Evolutionary conservation across 2,113 vertebrate genomes (phyloP), one percentile per base, ranked within the genome.

Genomic region (Calypte anna): DNA sequence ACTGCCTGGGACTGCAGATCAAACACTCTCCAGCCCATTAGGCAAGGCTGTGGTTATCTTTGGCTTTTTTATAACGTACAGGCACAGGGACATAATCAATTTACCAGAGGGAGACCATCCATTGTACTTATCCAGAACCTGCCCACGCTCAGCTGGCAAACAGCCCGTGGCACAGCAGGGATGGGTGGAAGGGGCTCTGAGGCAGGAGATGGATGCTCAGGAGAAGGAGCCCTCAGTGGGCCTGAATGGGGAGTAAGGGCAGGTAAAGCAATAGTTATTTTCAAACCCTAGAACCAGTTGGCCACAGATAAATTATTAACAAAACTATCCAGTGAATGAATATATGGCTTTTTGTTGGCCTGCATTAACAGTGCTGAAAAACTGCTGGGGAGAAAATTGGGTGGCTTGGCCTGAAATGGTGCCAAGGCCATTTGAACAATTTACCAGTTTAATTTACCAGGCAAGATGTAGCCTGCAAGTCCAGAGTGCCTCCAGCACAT

Each of bases 1-100:
- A 95, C 53, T 3, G 75, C 87, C 69, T 69, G 66, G 86, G 73
- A 96, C 88, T 79, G 66, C 72, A 95, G 85, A 95, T 94, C 92
- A 93, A 96, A 95, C 73, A 88, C 77, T 95, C 95, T 95, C 82
- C 93, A 96, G 86, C 88, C 94, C 94, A 91, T 96, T 96, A 94
- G 90, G 96, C 94, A 95, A 93, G 90, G 72, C 91, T 86, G 91
- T 91, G 86, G 93, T 95, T 95, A 95, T 95, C 87, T 91, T 91
- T 94, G 95, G 88, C 80, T 96, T 86, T 90, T 92, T 68, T 86
- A 66, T 85, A 94, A 84, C 1, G 1, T 78, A 93, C 76, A 82
- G 92, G 86, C 85, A 79, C 66, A 53, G 76, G 91, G 78, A 92
- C n/a, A 73, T 72, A 88, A 96, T 93, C 96, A 91, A 93, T 94